phyloP scores from a whole-genome alignment of 2,888 invertebrate species.

The Tricholauxania praeusta region DNA sequence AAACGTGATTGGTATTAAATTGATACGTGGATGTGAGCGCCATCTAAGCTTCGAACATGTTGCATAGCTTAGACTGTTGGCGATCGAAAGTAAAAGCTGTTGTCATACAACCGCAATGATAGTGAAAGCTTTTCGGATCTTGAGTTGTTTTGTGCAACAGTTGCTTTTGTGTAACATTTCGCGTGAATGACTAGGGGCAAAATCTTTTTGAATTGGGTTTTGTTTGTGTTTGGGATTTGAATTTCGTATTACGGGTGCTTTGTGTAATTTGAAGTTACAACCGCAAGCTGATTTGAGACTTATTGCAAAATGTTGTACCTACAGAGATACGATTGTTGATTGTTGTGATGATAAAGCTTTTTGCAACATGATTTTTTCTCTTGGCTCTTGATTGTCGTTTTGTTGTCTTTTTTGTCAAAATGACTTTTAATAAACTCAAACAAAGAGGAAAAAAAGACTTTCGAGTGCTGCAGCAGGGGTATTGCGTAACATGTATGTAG shows the following conservation, averaged over 20 bases:
- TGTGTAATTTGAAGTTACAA: conserved; percentile 3
- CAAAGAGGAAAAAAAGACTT: background rate
- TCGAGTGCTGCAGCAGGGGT: background rate
- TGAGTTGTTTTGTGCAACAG: background rate
- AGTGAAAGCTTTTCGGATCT: conserved; percentile 51
- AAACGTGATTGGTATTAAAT: conserved; percentile 50
- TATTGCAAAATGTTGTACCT: background rate
- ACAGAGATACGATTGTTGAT: no score
- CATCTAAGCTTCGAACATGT: conserved; percentile 45
- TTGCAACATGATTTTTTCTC: conserved; percentile 22
- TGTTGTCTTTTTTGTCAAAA: background rate
- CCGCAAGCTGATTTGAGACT: background rate
- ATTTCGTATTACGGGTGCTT: background rate
- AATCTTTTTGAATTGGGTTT: no score
- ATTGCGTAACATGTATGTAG: conserved; percentile 7
- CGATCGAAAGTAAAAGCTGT: conserved; percentile 62
- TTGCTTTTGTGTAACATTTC: background rate
- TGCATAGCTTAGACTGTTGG: conserved; percentile 21
- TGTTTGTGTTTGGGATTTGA: background rate
- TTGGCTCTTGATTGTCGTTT: background rate
- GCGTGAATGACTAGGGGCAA: no score
- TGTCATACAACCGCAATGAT: conserved; percentile 45
- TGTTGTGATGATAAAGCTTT: conserved; percentile 28
- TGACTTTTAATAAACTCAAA: background rate
- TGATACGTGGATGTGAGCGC: background rate